Conservation (phyloP, 2,888 invertebrate genomes). For the Latheticus oryzae region DNA sequence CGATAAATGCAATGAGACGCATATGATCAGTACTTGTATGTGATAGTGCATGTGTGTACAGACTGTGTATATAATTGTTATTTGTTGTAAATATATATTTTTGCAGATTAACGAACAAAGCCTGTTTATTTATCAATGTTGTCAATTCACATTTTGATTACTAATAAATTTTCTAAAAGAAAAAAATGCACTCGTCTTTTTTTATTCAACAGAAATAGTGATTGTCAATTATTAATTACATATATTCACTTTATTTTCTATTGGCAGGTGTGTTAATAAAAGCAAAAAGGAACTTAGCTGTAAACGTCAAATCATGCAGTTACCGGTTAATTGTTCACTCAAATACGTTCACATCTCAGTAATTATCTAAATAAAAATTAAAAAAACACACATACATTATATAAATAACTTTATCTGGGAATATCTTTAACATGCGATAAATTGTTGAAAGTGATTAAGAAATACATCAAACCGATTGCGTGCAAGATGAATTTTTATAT, state of each 20-base stretch:
- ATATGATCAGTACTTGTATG: constrained; percentile 80
- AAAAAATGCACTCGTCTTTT: too few relatives aligned
- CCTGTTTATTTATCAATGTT: constrained; percentile 41
- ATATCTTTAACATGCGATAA: constrained; percentile 3
- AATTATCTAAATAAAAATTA: too few relatives aligned
- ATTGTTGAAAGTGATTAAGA: constrained; percentile 23
- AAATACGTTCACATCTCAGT: constrained; percentile 11
- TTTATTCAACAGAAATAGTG: too few relatives aligned
- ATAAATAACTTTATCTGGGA: constrained; percentile 5
- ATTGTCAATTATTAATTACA: too few relatives aligned
- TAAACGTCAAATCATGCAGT: constrained; percentile 13
- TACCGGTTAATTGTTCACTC: constrained; percentile 3
- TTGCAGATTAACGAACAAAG: constrained; percentile 34
- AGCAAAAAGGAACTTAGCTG: constrained; percentile 10
- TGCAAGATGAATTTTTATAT: constrained; percentile 26
- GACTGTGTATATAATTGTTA: constrained; percentile 46
- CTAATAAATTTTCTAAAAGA: constrained; percentile 39
- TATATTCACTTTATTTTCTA: too few relatives aligned
- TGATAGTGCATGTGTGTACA: constrained; percentile 58
- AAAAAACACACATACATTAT: constrained; percentile 10
- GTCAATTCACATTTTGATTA: constrained; percentile 38
- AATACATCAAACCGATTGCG: constrained; percentile 37
- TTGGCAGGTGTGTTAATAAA: constrained; percentile 17
- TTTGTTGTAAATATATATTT: constrained; percentile 41
- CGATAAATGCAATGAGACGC: constrained; percentile 80